Evolutionary conservation across 2,888 invertebrate species (phyloP), one percentile per base, ranked within the genome.

Genomic region (Dicycla oo): DNA sequence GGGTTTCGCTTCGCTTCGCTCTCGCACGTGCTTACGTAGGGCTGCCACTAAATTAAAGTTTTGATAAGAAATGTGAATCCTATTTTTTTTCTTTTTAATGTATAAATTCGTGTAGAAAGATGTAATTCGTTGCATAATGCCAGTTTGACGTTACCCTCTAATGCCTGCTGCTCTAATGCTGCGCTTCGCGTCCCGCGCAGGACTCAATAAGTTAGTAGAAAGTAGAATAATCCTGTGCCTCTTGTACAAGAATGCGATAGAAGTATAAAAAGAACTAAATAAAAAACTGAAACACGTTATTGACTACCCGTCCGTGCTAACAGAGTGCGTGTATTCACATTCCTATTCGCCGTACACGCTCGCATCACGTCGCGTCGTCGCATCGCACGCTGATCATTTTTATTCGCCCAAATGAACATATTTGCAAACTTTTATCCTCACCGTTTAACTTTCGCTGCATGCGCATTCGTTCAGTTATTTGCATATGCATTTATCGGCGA

Each of bases 401-500:
- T 91, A 90, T 91, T 85, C 88, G 87, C 88, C 87, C 88, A 92
- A 93, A 93, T 92, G 91, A 90, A 91, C 91, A 90, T 91, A 93
- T 92, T 92, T 93, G 90, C 88, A 89, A 92, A 92, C 88, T 93
- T 93, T 93, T 91, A 91, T 91, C 81, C 88, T 85, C 88, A 83
- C 88, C 91, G 90, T 92, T 94, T 93, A 93, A 92, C 92, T 93
- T 91, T 91, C 87, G 89, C 89, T 87, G 87, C 87, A 86, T 88
- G 89, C 87, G 87, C 90, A 89, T 87, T 90, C 87, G 82, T 75
- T 81, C 88, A 88, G 88, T 85, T 91, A 94, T 94, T 94, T 94
- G 91, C 93, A 93, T 94, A 93, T 94, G 93, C 94, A 94, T 94
- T 88, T 90, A 89, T 89, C 87, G 38, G 89, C 88, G 90, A 90